These are phyloP conservation scores for Montipora efflorescens DNA, from an alignment of 64 coral and sea anemone species.

Conservation along the genomic window DNA sequence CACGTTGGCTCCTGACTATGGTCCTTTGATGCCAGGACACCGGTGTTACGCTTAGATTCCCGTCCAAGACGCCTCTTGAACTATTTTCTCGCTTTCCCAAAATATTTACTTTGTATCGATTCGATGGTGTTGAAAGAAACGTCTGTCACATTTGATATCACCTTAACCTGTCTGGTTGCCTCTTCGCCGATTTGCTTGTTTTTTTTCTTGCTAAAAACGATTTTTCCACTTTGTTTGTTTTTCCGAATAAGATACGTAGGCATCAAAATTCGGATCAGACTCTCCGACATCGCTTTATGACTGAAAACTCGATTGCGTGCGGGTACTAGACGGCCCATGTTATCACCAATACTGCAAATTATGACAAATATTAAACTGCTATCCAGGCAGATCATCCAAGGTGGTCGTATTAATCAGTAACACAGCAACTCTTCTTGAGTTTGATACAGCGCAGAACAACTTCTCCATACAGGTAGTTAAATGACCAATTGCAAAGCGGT, in stretches of 20 bases:
- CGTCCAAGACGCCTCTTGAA: neutral
- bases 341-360: slow-evolving; percentile 46
- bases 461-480: neutral
- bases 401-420: slow-evolving; percentile 34
- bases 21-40: too few species aligned
- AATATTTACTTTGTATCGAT: slow-evolving; percentile 20
- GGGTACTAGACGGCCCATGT: neutral
- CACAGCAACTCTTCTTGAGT: slow-evolving; percentile 4
- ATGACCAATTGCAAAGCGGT: neutral
- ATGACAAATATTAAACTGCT: slow-evolving; percentile 41
- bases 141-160: neutral
- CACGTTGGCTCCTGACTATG: too few species aligned
- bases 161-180: neutral
- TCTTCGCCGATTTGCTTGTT: slow-evolving; percentile 15
- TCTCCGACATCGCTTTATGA: neutral
- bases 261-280: neutral
- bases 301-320: slow-evolving; percentile 33
- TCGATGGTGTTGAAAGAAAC: slow-evolving; percentile 21
- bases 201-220: slow-evolving; percentile 27
- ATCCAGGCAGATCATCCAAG: neutral
- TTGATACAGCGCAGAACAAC: neutral
- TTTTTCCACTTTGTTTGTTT: slow-evolving; percentile 53
- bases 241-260: neutral
- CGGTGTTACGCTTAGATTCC: neutral
- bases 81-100: neutral